Conservation (phyloP, 2,888 invertebrate genomes). For the Coecobrya sp. region DNA sequence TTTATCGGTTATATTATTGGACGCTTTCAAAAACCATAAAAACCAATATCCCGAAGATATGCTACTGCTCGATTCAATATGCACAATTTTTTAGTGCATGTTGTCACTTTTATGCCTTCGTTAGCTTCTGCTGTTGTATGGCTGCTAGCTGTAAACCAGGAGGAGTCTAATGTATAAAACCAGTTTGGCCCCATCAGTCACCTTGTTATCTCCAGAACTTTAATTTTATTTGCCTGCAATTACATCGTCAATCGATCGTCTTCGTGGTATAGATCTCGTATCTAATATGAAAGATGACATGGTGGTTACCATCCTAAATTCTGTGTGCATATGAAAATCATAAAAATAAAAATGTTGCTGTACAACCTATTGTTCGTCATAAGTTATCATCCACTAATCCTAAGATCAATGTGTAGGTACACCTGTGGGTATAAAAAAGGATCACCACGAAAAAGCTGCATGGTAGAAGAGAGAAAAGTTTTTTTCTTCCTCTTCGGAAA, state of each 20-base stretch:
- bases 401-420: not conserved
- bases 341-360: not conserved
- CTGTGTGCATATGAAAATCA: slow-evolving; percentile 15
- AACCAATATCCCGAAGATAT: slow-evolving; percentile 58
- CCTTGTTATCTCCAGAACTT: slow-evolving; percentile 73
- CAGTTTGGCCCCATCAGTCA: slow-evolving; percentile 65
- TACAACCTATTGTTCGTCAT: not conserved
- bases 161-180: slow-evolving; percentile 61
- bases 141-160: slow-evolving; percentile 54
- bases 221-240: slow-evolving; percentile 71
- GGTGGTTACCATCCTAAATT: not conserved
- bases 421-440: not conserved
- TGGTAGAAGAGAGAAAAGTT: not conserved
- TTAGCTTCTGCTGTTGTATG: slow-evolving; percentile 50
- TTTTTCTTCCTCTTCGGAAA: slow-evolving; percentile 64
- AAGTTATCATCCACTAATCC: not conserved
- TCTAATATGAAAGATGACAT: slow-evolving; percentile 1
- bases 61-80: not conserved
- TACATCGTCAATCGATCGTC: slow-evolving; percentile 42
- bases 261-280: slow-evolving; percentile 9
- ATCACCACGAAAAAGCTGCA: not conserved
- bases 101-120: slow-evolving; percentile 60
- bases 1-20: not conserved
- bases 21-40: slow-evolving; percentile 1
- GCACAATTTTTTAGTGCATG: not conserved